phyloP scores from a whole-genome alignment of 1,140 invertebrate genomes.

The Macrocentrus cingulum region DNA sequence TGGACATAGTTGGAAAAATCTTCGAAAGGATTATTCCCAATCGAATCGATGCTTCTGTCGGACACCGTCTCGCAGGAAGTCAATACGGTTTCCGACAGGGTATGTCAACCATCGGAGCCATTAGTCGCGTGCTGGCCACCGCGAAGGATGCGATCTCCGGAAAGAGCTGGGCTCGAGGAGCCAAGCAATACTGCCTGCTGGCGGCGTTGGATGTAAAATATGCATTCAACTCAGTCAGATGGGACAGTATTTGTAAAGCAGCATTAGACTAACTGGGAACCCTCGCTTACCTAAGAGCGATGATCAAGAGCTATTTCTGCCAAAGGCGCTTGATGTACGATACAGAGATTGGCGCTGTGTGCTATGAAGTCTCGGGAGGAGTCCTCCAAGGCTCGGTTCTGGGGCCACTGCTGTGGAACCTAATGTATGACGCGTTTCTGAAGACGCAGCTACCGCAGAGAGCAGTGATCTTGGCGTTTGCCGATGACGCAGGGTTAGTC shows the following conservation, averaged over 20 bases:
- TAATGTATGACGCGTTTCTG: slow-evolving; percentile 37
- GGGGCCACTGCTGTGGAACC: slow-evolving; percentile 39
- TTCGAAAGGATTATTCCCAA: slow-evolving; percentile 29
- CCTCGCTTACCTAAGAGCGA: slow-evolving; percentile 18
- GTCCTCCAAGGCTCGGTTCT: slow-evolving; percentile 37
- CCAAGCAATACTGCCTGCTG: too few species aligned
- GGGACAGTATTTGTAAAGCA: slow-evolving; percentile 27
- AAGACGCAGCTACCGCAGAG: slow-evolving; percentile 22
- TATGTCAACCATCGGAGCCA: slow-evolving; percentile 40
- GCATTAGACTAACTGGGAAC: slow-evolving; percentile 25
- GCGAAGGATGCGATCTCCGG: neutral
- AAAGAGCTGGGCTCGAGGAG: neutral
- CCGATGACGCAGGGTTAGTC: slow-evolving; percentile 35
- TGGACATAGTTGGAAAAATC: slow-evolving; percentile 33
- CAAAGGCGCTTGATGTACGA: slow-evolving; percentile 17
- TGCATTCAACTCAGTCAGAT: slow-evolving; percentile 35
- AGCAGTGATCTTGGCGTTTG: slow-evolving; percentile 27
- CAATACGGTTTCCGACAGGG: slow-evolving; percentile 45
- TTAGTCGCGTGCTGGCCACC: slow-evolving; percentile 26
- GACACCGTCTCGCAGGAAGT: slow-evolving; percentile 23
- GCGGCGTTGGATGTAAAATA: slow-evolving; percentile 32
- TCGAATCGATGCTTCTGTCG: slow-evolving; percentile 17
- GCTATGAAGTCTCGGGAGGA: slow-evolving; percentile 15
- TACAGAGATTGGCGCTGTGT: neutral
- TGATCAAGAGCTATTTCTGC: slow-evolving; percentile 28